Base-by-base conservation (phyloP, 2,888 invertebrate genomes). In the Catocala sponsa region DNA sequence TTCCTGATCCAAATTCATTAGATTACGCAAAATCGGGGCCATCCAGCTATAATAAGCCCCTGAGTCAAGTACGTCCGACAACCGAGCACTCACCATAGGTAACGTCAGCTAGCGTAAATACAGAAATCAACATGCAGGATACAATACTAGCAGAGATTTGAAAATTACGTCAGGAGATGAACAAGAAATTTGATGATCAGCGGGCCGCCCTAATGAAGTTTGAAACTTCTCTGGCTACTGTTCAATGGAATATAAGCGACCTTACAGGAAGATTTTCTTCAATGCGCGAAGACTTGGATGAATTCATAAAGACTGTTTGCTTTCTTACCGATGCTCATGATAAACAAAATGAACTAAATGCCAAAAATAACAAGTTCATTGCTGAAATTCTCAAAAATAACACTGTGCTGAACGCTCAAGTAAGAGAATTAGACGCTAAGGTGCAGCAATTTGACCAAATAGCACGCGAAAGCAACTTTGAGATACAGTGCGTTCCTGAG, bases 301-400 rank as follows among this genome's bases (percentile, higher is more conserved):
- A 42, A n/a, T n/a, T 42, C 11, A 42, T n/a, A 11, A 42, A 42
- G n/a, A 11, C 42, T 42, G 42, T 42, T 5, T 38, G 44, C 6
- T n/a, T 44, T 13, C 13, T 44, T 44, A 44, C 6, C 44, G 44
- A 44, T 44, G n/a, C 12, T 44, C 44, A 44, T 44, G 44, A 44
- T 12, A 6, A 11, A 12, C 44, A 44, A 44, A 6, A 44, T 13
- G 44, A 6, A 6, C 6, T 12, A 6, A 12, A n/a, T n/a, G 12
- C 4, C 6, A 44, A 12, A 44, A 44, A 44, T 44, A 44, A 44
- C 13, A 44, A n/a, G 12, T 13, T 44, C 2, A 13, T 12, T 12
- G 7, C 5, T 4, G 44, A 44, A 6, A 6, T 44, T 6, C 6
- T n/a, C 5, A 44, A 44, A 44, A 44, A n/a, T 13, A 44, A 44